These are phyloP conservation scores for Sarcophilus harrisii DNA, from an alignment of 2,797 vertebrate species.

Conservation along the genomic window DNA sequence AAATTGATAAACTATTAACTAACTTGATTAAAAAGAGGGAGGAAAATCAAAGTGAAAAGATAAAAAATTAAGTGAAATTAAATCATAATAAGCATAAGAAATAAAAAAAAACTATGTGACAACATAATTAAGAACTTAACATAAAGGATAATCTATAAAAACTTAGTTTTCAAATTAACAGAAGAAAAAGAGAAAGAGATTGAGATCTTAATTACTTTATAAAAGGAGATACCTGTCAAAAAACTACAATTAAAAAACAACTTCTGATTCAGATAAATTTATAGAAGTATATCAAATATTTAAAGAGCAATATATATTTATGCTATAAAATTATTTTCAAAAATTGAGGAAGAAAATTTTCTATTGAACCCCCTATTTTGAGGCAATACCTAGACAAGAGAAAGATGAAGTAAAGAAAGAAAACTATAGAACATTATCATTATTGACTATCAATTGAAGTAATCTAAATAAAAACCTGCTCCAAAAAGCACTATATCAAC, in stretches of 20 bases:
- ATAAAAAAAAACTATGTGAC: neutral
- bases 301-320: neutral
- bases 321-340: neutral
- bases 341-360: neutral
- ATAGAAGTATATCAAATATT: neutral
- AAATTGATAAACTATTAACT: neutral
- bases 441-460: neutral
- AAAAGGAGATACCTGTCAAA: neutral
- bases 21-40: neutral
- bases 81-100: neutral
- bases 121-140: neutral
- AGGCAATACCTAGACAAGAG: neutral
- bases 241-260: neutral
- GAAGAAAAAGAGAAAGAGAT: no score
- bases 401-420: neutral
- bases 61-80: neutral
- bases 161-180: neutral
- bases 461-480: no score
- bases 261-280: neutral
- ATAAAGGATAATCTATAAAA: neutral
- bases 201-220: neutral
- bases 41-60: neutral
- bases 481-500: no score
- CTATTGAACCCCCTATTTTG: neutral
- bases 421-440: neutral